Evolutionary conservation across 2,113 vertebrate species (phyloP).

Genomic region (Jacana jacana): DNA sequence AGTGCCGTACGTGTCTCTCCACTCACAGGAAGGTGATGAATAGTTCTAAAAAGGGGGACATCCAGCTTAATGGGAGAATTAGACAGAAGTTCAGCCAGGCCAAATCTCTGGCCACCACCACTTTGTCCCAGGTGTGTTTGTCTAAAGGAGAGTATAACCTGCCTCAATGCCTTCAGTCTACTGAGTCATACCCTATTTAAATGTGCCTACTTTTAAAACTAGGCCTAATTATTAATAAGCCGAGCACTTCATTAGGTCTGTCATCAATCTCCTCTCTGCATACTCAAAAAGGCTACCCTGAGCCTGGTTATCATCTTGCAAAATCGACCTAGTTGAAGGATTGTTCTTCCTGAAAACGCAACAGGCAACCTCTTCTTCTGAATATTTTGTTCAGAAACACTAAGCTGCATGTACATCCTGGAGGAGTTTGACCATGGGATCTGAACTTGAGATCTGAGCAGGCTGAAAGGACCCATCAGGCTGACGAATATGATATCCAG

Average conservation of each 20-base stretch:
- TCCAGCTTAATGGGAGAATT: background rate
- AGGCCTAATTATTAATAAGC: background rate
- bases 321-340: background rate
- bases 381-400: background rate
- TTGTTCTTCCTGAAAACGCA: background rate
- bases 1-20: background rate
- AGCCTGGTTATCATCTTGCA: background rate
- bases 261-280: background rate
- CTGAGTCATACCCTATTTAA: background rate
- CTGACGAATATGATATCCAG: slow-evolving; percentile 43
- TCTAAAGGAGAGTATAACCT: background rate
- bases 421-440: slow-evolving; percentile 38
- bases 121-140: background rate
- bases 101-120: background rate
- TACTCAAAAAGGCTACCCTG: background rate
- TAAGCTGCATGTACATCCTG: background rate
- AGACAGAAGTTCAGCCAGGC: background rate
- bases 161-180: background rate
- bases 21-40: no score
- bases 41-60: background rate
- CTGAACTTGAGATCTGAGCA: no score
- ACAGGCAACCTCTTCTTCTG: background rate
- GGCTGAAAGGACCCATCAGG: slow-evolving; percentile 21
- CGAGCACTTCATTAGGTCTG: background rate
- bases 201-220: background rate